Base-by-base conservation (phyloP, 2,888 invertebrate genomes). In the Eledona agricola region DNA sequence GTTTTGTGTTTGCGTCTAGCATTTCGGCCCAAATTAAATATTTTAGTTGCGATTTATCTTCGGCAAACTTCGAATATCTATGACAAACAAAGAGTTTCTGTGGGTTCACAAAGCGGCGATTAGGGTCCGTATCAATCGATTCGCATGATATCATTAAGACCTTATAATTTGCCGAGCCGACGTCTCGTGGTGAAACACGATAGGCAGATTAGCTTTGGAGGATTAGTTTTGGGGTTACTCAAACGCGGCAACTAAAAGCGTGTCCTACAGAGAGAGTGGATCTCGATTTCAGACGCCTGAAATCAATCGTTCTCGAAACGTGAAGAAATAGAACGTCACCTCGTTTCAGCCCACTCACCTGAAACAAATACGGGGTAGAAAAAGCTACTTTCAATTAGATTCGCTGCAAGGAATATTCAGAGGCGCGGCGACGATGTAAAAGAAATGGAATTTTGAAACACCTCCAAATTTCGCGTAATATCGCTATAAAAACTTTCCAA, bases 401-500 rank as follows among this genome's bases (percentile, higher is more conserved):
- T 31, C 17, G 12, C 29, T 29, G 13, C 15, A 7, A 29, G 15
- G 23, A 40, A 40, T 23, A n/a, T n/a, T n/a, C n/a, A 40, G 11
- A 22, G 2, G 10, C 7, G 12, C 1, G 9, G 23, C 19, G 15
- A 12, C 25, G 12, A 40, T 40, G 32, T 34, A 42, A 40, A 17
- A 10, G 37, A 37, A 23, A 26, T 19, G 47, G 29, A 40, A 28
- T 40, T 50, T 50, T 11, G 31, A 49, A 32, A 34, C 19, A 32
- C 35, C 15, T 28, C 12, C 11, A 7, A 22, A 40, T 53, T 53
- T 34, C 29, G 29, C 25, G 47, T 54, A 54, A 50, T 55, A 47
- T 46, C 53, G 35, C 51, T 46, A 56, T 58, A 60, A 58, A n/a
- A 58, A 60, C 54, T 55, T 57, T 56, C 58, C 56, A 46, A 60